phyloP scores from a whole-genome alignment of 2,888 invertebrate species.

The Cantharis rufa region DNA sequence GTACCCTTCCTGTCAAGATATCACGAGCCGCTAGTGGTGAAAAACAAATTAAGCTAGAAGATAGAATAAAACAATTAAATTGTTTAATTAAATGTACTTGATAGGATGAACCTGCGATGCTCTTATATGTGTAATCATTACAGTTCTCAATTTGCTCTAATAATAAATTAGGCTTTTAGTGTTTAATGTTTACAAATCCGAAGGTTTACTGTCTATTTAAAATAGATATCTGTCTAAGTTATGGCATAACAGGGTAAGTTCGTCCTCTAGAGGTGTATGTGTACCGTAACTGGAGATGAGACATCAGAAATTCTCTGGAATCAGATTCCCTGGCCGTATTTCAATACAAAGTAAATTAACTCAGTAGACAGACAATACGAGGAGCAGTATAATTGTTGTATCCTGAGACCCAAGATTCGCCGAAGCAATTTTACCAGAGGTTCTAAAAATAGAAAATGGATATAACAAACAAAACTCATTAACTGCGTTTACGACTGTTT shows the following conservation, averaged over 20 bases:
- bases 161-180: not conserved
- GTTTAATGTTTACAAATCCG: not conserved
- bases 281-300: conserved; percentile 31
- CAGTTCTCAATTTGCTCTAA: not conserved
- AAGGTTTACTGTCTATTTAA: conserved; percentile 12
- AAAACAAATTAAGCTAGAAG: not conserved
- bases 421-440: conserved; percentile 26
- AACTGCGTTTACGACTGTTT: not conserved
- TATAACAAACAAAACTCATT: conserved; percentile 5
- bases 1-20: not conserved
- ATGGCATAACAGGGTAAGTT: conserved; percentile 16
- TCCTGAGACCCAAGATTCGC: conserved; percentile 29
- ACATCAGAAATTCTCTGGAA: conserved; percentile 36
- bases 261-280: conserved; percentile 31
- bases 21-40: not conserved
- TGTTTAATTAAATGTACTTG: not conserved
- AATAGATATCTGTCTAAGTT: conserved; percentile 7
- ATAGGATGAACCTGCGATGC: not conserved
- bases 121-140: not conserved
- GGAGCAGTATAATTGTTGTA: conserved; percentile 39
- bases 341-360: conserved; percentile 45
- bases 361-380: conserved; percentile 39
- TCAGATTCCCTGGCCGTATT: conserved; percentile 41
- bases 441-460: conserved; percentile 16
- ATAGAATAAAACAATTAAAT: not conserved